Evolutionary conservation across 2,888 invertebrate genomes (phyloP), one percentile per base, ranked within the genome.

Genomic region (Nysson spinosus): DNA sequence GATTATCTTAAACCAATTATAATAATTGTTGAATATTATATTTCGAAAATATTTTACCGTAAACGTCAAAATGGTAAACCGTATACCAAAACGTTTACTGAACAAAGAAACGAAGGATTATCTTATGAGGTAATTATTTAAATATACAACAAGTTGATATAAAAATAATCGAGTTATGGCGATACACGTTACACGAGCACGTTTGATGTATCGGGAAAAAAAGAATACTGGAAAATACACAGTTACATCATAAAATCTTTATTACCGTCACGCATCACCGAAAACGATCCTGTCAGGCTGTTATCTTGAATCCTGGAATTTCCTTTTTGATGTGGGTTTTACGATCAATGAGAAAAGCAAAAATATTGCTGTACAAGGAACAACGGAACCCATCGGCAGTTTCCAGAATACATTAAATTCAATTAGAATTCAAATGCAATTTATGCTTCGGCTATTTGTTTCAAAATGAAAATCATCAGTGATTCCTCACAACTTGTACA

Each of bases 61-160:
- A 6, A 30, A 30, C 9, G 4, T 32, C 12, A 11, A 9, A 6
- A 72, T 72, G 72, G 54, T 40, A 16, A 62, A 61, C 0, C 43
- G 46, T 47, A 3, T 47, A 6, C 0, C 32, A 9, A 72, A 55
- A 43, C 7, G 22, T 6, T 19, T 63, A 0, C 9, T 72, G 12
- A 79, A 61, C 43, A 81, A 81, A 55, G 79, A 83, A 44, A 79
- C 55, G 1, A 71, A 52, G 56, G 78, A 81, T n/a, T 83, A 84
- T 69, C 69, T 83, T 0, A 80, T 65, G 77, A 83, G 83, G 84
- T 84, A 69, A 69, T 34, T 20, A 65, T 24, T 24, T 6, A 4
- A 24, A 24, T 24, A 4, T 24, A 6, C 24, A 24, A 24, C 24
- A 6, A 24, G 24, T 9, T 28, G 28, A 28, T 28, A 28, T 6